A percentile compares a stretch with the other conserved stretches of the same genome.
These are phyloP conservation scores for Tragelaphus strepsiceros DNA, from an alignment of 2,113 vertebrate genomes.

Conservation along the genomic window DNA sequence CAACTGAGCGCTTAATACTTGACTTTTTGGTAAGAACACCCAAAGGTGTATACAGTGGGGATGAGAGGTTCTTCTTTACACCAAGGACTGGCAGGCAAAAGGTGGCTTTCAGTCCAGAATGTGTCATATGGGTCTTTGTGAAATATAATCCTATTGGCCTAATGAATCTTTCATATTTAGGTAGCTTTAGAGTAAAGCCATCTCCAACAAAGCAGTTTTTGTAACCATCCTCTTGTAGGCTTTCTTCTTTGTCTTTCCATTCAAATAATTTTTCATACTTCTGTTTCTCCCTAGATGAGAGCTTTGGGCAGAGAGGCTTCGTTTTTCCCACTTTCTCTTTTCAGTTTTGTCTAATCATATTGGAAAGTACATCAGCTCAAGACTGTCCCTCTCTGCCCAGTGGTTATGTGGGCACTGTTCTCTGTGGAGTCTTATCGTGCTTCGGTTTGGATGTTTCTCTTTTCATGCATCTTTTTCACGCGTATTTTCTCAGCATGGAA, in stretches of 20 bases:
- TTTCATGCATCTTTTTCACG: conserved; percentile 99
- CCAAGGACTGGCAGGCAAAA: conserved; percentile 95
- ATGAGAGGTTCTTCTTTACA: conserved; percentile 98
- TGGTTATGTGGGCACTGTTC: conserved; percentile 93
- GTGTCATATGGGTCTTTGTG: conserved; percentile 96
- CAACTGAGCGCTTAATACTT: fast-evolving
- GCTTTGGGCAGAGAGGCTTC: background rate
- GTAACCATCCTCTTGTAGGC: background rate
- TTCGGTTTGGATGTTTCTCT: conserved; percentile 94
- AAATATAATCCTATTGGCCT: conserved; percentile 97
- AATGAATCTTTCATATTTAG: conserved; percentile 97
- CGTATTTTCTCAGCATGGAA: conserved; percentile 97
- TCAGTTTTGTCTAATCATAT: conserved; percentile 99
- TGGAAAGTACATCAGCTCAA: conserved; percentile 94
- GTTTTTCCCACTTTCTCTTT: conserved; percentile 91
- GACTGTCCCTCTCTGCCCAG: conserved; percentile 95
- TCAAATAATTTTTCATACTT: background rate
- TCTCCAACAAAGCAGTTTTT: background rate
- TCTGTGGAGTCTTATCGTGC: conserved; percentile 93
- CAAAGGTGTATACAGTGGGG: conserved; percentile 91
- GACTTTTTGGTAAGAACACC: conserved; percentile 85
- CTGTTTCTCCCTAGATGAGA: background rate
- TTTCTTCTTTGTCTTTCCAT: background rate
- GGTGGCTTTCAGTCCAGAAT: conserved; percentile 96
- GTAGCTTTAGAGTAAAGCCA: conserved; percentile 45